Evolutionary conservation across 2,797 vertebrate genomes (phyloP).

Genomic region (Gymnoscopelus microlampas): DNA sequence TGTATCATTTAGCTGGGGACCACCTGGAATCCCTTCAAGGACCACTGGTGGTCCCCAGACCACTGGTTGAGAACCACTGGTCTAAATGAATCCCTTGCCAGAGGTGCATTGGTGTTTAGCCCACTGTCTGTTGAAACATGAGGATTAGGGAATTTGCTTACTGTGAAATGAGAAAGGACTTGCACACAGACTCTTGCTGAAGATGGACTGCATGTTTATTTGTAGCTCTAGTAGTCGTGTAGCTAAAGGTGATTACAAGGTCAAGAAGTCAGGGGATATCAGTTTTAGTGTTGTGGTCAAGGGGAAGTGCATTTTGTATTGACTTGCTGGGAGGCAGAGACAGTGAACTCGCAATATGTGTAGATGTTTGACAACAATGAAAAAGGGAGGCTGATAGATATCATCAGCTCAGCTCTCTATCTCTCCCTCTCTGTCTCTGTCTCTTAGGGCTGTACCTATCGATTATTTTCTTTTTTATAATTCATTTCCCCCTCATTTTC

Average conservation of each 20-base stretch:
- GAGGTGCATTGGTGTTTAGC: neutral
- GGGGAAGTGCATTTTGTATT: constrained; percentile 40
- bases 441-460: too few relatives aligned
- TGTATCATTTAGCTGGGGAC: too few relatives aligned
- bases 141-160: neutral
- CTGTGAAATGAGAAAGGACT: constrained; percentile 10
- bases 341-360: constrained; percentile 43
- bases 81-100: neutral
- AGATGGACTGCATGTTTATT: constrained; percentile 1
- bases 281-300: constrained; percentile 23
- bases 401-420: constrained; percentile 26
- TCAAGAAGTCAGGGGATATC: constrained; percentile 25
- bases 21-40: too few relatives aligned
- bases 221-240: constrained; percentile 20
- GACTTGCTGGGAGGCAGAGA: constrained; percentile 32
- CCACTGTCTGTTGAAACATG: neutral
- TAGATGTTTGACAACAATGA: constrained; percentile 39
- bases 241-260: constrained; percentile 45
- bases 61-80: too few relatives aligned
- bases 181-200: neutral
- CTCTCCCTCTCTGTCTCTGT: constrained; percentile 11
- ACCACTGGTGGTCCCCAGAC: too few relatives aligned
- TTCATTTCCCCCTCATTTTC: too few relatives aligned
- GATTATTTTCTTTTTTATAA: too few relatives aligned
- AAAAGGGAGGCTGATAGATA: constrained; percentile 37